Evolutionary conservation across 2,113 vertebrate species (phyloP).

Genomic region (Macrotus californicus): DNA sequence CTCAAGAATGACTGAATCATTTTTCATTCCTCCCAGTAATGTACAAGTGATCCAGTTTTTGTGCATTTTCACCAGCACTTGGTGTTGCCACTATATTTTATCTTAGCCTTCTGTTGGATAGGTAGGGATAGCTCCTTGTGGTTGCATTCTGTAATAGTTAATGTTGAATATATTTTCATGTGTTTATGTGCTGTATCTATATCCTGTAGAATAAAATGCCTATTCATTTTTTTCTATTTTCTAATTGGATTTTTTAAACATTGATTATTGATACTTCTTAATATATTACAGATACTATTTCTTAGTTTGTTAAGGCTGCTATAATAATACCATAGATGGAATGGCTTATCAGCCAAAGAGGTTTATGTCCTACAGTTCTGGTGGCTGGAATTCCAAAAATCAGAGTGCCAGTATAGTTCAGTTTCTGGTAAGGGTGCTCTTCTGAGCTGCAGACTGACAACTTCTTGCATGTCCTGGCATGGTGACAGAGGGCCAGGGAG

Average conservation of each 20-base stretch:
- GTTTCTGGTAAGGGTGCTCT: not conserved
- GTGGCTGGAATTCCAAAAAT: not conserved
- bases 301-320: not conserved
- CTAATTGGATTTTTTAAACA: not conserved
- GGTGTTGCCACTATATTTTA: not conserved
- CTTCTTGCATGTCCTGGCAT: not conserved
- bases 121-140: not conserved
- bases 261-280: not conserved
- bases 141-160: not conserved
- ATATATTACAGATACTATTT: not conserved
- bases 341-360: not conserved
- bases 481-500: not conserved
- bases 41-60: no score
- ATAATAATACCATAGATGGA: not conserved
- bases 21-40: no score
- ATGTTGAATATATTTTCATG: not conserved
- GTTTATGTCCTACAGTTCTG: not conserved
- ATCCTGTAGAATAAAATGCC: not conserved
- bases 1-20: no score
- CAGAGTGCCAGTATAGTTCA: not conserved
- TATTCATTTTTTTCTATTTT: not conserved
- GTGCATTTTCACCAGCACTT: no score
- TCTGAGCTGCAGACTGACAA: not conserved
- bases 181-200: not conserved
- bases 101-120: not conserved